Evolutionary conservation across 2,113 vertebrate species (phyloP), one percentile per base, ranked within the genome.

Genomic region (Mobula birostris): DNA sequence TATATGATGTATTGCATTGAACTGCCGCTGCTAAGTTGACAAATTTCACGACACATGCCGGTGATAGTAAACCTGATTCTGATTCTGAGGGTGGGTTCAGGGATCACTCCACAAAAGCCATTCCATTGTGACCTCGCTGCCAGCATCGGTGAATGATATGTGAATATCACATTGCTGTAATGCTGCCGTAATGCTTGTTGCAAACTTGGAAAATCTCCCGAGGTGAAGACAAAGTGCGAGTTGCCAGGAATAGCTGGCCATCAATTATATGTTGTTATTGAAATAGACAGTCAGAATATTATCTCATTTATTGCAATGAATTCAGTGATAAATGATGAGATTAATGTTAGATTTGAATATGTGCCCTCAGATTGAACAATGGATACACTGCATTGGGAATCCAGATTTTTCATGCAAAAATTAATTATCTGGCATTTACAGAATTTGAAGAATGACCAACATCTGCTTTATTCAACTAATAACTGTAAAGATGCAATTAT

Each of bases 401-500:
- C 27, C 61, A 61, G 58, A 87, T 15, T 87, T 63, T 63, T 87
- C 83, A 87, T 61, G 27, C 58, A 29, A 87, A 29, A 87, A 29
- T 87, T 87, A 11, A n/a, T 63, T 11, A 29, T 29, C 85, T n/a
- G 56, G 9, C 11, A 66, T 88, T 88, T 85, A 61, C 48, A 17
- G 85, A 88, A 63, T 63, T 63, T 58, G 12, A 88, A 88, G 12
- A 63, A 63, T 11, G 9, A 63, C 83, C 58, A 61, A n/a, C 12
- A 87, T 63, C 8, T 61, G 7, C 83, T 87, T 29, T n/a, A 63
- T 63, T 61, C 8, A 87, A 87, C 24, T 11, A 87, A 19, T 83
- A 87, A 87, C 24, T 63, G 82, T 14, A 88, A 88, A 63, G 58
- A 61, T 88, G 29, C 85, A 88, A 63, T 88, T 88, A 63, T 63